Evolutionary conservation across 2,888 invertebrate genomes (phyloP).

Genomic region (Pheosia gnoma): DNA sequence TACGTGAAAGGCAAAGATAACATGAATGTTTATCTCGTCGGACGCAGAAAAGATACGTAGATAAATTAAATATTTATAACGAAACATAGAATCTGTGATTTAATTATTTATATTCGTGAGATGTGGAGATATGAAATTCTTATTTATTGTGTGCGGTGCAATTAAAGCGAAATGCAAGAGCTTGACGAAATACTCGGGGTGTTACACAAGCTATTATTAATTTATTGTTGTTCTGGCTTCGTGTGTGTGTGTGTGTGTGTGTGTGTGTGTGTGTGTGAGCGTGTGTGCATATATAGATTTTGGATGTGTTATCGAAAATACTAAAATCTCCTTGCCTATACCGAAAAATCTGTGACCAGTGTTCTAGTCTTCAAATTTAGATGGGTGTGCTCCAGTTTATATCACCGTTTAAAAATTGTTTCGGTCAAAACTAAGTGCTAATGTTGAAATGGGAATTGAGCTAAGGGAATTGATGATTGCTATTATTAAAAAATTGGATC

Average conservation of each 20-base stretch:
- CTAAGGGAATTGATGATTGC: conserved; percentile 24
- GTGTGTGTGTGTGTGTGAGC: conserved; percentile 28
- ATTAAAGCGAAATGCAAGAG: conserved; percentile 48
- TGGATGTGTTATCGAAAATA: conserved; percentile 45
- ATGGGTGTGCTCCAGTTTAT: conserved; percentile 56
- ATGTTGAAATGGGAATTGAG: neutral
- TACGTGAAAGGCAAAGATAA: conserved; percentile 98
- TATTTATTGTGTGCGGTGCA: conserved; percentile 60
- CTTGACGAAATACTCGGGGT: conserved; percentile 71
- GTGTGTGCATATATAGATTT: conserved; percentile 43
- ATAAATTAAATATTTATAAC: conserved; percentile 38
- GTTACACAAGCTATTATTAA: conserved; percentile 64
- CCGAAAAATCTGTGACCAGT: conserved; percentile 73
- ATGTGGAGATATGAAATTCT: conserved; percentile 48
- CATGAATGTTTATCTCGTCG: conserved; percentile 94
- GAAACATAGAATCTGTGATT: conserved; percentile 82
- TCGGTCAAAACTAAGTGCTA: conserved; percentile 3
- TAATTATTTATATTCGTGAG: conserved; percentile 61
- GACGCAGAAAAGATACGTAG: conserved; percentile 80
- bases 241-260: conserved; percentile 25
- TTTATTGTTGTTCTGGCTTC: conserved; percentile 61
- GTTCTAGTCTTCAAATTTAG: conserved; percentile 73
- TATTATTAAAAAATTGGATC: conserved; percentile 51
- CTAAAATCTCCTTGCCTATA: conserved; percentile 73
- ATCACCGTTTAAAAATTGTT: conserved; percentile 32